These are phyloP conservation scores for Eidolon dupreanum DNA, from an alignment of 2,797 vertebrate genomes.

Conservation along the genomic window DNA sequence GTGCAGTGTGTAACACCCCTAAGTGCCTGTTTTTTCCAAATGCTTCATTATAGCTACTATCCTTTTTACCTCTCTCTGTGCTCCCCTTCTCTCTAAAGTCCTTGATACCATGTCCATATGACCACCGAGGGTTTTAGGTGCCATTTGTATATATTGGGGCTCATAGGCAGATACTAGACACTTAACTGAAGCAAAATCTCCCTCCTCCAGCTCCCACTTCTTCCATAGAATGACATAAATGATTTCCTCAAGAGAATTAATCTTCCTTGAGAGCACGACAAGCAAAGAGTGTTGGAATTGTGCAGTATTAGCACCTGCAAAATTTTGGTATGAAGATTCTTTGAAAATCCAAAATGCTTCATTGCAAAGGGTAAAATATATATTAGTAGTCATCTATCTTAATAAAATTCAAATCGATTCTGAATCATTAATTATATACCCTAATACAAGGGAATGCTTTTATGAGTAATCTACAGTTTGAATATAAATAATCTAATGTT, in stretches of 20 bases:
- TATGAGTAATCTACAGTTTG: not conserved
- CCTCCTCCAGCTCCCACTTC: not conserved
- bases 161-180: not conserved
- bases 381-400: not conserved
- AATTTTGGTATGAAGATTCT: not conserved
- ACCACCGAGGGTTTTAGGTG: not conserved
- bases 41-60: not conserved
- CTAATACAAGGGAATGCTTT: not conserved
- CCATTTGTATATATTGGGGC: not conserved
- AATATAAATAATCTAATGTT: not conserved
- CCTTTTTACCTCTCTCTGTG: not conserved
- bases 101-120: not conserved
- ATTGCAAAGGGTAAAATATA: not conserved
- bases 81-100: not conserved
- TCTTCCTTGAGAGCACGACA: not conserved
- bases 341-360: not conserved
- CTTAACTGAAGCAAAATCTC: not conserved
- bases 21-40: not conserved
- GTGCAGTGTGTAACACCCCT: not conserved
- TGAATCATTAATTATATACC: not conserved
- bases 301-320: not conserved
- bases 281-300: not conserved
- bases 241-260: conserved; percentile 10
- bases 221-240: not conserved
- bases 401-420: conserved; percentile 6